A percentile compares a stretch with the other conserved stretches of the same genome.
Conservation (phyloP, 2,797 vertebrate species). For the Falco cherrug region DNA sequence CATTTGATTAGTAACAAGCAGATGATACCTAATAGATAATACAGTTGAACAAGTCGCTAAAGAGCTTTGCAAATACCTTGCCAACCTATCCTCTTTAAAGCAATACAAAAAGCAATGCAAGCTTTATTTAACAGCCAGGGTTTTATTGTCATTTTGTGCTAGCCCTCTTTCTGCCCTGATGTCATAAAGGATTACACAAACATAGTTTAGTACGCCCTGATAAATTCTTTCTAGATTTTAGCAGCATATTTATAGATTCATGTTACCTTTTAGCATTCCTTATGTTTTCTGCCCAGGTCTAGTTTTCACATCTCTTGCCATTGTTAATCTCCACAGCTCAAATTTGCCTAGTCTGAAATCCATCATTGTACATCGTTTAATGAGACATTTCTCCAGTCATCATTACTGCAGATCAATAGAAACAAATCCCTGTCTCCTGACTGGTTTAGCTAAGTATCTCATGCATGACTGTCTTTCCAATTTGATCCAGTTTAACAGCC, state of each 20-base stretch:
- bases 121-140: neutral
- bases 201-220: neutral
- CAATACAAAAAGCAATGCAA: neutral
- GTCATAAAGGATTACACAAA: neutral
- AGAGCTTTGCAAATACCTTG: neutral
- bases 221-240: neutral
- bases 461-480: conserved; percentile 62
- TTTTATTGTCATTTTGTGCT: neutral
- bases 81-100: neutral
- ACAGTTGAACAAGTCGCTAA: neutral
- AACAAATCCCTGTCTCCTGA: conserved; percentile 70
- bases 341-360: conserved; percentile 35
- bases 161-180: neutral
- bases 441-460: conserved; percentile 63
- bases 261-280: neutral
- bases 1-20: neutral
- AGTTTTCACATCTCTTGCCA: neutral
- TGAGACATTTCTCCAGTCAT: conserved; percentile 52
- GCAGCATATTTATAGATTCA: neutral
- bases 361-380: neutral
- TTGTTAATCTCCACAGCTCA: conserved; percentile 10
- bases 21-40: neutral
- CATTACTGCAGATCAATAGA: conserved; percentile 60
- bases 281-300: neutral
- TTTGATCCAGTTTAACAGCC: conserved; percentile 62